These are phyloP conservation scores for Baryphthengus martii DNA, from an alignment of 2,113 vertebrate genomes.

Conservation along the genomic window DNA sequence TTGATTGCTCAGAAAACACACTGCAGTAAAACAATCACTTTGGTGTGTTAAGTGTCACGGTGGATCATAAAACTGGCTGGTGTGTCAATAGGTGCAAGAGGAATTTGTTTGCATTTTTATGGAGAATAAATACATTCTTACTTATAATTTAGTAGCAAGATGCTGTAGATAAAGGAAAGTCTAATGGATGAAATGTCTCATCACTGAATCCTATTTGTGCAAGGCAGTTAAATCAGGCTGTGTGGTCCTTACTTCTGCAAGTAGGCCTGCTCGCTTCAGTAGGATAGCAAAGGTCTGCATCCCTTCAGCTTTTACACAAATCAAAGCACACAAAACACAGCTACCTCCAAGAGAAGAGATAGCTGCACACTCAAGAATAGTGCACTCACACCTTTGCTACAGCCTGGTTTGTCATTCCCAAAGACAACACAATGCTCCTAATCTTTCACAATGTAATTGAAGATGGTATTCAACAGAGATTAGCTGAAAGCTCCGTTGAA, in stretches of 20 bases:
- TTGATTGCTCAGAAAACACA: not conserved
- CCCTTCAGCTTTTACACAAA: not conserved
- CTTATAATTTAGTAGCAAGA: not conserved
- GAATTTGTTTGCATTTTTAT: slow-evolving; percentile 13
- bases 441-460: not conserved
- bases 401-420: not conserved
- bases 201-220: not conserved
- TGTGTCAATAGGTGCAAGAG: not conserved
- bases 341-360: not conserved
- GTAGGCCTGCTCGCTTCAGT: not conserved
- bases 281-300: not conserved
- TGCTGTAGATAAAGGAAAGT: not conserved
- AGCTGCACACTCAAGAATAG: not conserved
- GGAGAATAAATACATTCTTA: not conserved
- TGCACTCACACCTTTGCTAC: not conserved
- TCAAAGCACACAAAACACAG: not conserved
- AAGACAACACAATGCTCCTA: not conserved
- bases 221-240: not conserved
- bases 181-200: not conserved
- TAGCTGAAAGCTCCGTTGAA: not conserved
- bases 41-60: not conserved
- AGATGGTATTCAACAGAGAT: not conserved
- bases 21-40: not conserved
- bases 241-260: not conserved
- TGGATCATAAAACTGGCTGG: not conserved